phyloP scores from a whole-genome alignment of 2,888 invertebrate genomes.

The Melinaea menophilus region DNA sequence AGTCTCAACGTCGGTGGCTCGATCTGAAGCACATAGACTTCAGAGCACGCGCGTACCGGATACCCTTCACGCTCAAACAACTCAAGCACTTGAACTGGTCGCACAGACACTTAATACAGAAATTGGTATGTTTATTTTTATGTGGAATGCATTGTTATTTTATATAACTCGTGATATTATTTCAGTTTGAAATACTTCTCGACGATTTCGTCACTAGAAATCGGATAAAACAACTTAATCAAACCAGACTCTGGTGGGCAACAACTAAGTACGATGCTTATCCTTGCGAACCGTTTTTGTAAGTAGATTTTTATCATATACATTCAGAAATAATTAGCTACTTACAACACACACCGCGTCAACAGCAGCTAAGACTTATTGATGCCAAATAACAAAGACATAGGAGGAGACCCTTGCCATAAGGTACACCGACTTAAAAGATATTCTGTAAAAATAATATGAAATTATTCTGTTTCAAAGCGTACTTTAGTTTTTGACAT shows the following conservation, averaged over 20 bases:
- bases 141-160: not conserved
- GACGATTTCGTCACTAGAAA: slow-evolving; percentile 58
- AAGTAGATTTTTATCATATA: slow-evolving; percentile 35
- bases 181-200: slow-evolving; percentile 53
- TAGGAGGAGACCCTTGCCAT: too few relatives aligned
- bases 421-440: too few relatives aligned
- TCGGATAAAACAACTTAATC: slow-evolving; percentile 53
- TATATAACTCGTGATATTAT: slow-evolving; percentile 5
- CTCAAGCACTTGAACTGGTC: slow-evolving; percentile 58
- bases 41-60: slow-evolving; percentile 52
- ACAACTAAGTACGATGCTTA: slow-evolving; percentile 62
- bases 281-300: slow-evolving; percentile 62
- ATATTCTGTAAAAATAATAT: too few relatives aligned
- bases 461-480: too few relatives aligned
- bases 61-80: slow-evolving; percentile 58
- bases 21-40: slow-evolving; percentile 62
- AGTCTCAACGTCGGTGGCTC: slow-evolving; percentile 87
- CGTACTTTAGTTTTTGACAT: too few relatives aligned
- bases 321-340: not conserved
- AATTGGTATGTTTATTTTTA: slow-evolving; percentile 44
- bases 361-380: not conserved
- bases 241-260: slow-evolving; percentile 67
- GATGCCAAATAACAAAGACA: too few relatives aligned
- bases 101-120: slow-evolving; percentile 53
- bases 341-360: not conserved